phyloP scores from a whole-genome alignment of 1,140 invertebrate species.

The Melanaphis sacchari region DNA sequence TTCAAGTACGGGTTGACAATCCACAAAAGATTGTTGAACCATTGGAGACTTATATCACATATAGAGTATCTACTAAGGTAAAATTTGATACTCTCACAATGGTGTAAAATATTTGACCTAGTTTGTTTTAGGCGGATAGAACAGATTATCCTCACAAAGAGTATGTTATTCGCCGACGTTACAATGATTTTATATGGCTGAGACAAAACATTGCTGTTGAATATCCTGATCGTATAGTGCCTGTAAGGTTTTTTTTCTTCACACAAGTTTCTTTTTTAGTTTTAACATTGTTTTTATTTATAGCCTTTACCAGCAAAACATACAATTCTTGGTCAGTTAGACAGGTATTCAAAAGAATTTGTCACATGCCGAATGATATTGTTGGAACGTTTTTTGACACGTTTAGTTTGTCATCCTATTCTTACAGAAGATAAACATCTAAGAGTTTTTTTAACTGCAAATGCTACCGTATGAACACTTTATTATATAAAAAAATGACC shows the following conservation, averaged over 20 bases:
- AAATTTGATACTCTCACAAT: neutral
- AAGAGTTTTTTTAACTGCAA: conserved; percentile 74
- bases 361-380: conserved; percentile 74
- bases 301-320: conserved; percentile 80
- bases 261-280: neutral
- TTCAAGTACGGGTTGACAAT: conserved; percentile 76
- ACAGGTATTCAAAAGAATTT: conserved; percentile 79
- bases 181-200: conserved; percentile 81
- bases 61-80: conserved; percentile 70
- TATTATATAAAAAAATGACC: neutral
- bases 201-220: conserved; percentile 72
- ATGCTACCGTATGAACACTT: conserved; percentile 68
- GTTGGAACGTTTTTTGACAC: conserved; percentile 74
- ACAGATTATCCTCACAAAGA: conserved; percentile 73
- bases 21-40: conserved; percentile 81
- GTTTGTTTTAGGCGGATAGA: conserved; percentile 68
- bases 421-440: conserved; percentile 75
- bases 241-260: conserved; percentile 66
- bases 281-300: conserved; percentile 61
- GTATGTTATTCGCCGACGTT: conserved; percentile 74
- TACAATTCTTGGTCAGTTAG: conserved; percentile 73
- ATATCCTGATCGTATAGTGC: conserved; percentile 75
- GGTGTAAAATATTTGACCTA: conserved; percentile 25
- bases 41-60: conserved; percentile 78
- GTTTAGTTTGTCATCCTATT: conserved; percentile 74